These are phyloP conservation scores for Oscheius sp. DNA, from an alignment of 2,888 invertebrate species.

Conservation along the genomic window DNA sequence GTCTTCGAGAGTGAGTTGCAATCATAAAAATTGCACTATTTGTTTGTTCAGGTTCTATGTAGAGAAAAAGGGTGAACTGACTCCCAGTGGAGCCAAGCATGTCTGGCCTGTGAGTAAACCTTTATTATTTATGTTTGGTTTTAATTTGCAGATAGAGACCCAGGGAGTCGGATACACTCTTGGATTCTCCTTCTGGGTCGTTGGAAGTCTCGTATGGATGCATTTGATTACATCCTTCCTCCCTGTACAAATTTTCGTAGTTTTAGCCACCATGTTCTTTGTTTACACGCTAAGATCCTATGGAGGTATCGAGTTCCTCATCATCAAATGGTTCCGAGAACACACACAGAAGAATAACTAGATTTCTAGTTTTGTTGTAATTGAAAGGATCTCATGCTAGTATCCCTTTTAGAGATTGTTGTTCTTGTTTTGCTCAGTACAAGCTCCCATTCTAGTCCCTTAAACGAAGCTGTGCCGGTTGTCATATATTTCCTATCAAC, in stretches of 20 bases:
- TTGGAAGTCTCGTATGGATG: slow-evolving; percentile 60
- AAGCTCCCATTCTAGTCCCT: background rate
- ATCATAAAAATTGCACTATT: slow-evolving; percentile 1
- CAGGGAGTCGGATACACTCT: slow-evolving; percentile 54
- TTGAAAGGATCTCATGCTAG: too few species aligned
- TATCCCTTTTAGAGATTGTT: background rate
- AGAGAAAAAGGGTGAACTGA: slow-evolving; percentile 23
- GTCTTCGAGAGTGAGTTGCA: slow-evolving; percentile 50
- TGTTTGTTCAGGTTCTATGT: slow-evolving; percentile 36
- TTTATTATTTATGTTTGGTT: background rate
- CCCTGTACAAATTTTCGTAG: slow-evolving; percentile 55
- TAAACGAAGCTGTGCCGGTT: too few species aligned
- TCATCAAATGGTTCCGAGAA: slow-evolving; percentile 62
- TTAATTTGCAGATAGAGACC: slow-evolving; percentile 43
- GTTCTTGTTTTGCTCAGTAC: slow-evolving; percentile 9
- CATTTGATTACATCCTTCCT: slow-evolving; percentile 39
- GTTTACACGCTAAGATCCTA: slow-evolving; percentile 44
- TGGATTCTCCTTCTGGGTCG: slow-evolving; percentile 63
- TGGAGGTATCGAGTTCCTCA: slow-evolving; percentile 64
- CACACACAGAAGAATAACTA: background rate
- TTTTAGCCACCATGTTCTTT: slow-evolving; percentile 58
- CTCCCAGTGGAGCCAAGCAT: slow-evolving; percentile 48
- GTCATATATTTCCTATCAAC: too few species aligned
- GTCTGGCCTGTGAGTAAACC: slow-evolving; percentile 50
- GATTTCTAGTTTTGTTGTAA: too few species aligned